Evolutionary conservation across 2,888 invertebrate species (phyloP).

Genomic region (Drosophila paranaensis): DNA sequence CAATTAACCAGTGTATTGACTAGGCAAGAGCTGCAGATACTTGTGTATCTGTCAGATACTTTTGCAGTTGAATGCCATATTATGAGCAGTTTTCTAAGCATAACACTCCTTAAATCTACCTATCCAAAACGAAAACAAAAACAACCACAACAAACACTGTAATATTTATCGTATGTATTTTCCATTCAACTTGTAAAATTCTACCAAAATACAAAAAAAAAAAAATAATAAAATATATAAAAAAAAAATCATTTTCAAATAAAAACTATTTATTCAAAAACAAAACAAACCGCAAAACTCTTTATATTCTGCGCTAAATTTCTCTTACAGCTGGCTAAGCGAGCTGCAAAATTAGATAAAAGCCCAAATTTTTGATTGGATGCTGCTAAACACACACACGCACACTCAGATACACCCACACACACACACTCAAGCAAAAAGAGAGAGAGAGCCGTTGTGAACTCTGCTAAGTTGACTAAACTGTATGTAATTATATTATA

Average conservation of each 20-base stretch:
- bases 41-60: slow-evolving; percentile 46
- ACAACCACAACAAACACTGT: slow-evolving; percentile 58
- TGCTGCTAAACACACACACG: slow-evolving; percentile 8
- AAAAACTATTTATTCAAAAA: slow-evolving; percentile 79
- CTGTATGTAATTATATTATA: slow-evolving; percentile 61
- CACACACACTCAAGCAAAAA: slow-evolving; percentile 14
- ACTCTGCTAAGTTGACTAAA: slow-evolving; percentile 58
- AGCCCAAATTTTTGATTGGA: slow-evolving; percentile 30
- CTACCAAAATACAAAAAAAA: slow-evolving; percentile 69
- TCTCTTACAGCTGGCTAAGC: slow-evolving; percentile 53
- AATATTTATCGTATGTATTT: slow-evolving; percentile 76
- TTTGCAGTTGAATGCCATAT: slow-evolving; percentile 54
- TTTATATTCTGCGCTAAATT: slow-evolving; percentile 56
- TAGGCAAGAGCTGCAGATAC: slow-evolving; percentile 44
- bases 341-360: slow-evolving; percentile 36
- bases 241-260: slow-evolving; percentile 74
- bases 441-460: slow-evolving; percentile 32
- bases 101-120: slow-evolving; percentile 40
- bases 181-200: slow-evolving; percentile 79
- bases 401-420: not conserved
- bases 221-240: slow-evolving; percentile 48
- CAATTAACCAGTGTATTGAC: slow-evolving; percentile 47
- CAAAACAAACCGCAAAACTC: slow-evolving; percentile 51
- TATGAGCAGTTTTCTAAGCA: slow-evolving; percentile 51
- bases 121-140: slow-evolving; percentile 26